Percentiles rank a stretch among this genome's conserved stretches.
Evolutionary conservation across 2,888 invertebrate species (phyloP).

Genomic region (Athetis lepigone): DNA sequence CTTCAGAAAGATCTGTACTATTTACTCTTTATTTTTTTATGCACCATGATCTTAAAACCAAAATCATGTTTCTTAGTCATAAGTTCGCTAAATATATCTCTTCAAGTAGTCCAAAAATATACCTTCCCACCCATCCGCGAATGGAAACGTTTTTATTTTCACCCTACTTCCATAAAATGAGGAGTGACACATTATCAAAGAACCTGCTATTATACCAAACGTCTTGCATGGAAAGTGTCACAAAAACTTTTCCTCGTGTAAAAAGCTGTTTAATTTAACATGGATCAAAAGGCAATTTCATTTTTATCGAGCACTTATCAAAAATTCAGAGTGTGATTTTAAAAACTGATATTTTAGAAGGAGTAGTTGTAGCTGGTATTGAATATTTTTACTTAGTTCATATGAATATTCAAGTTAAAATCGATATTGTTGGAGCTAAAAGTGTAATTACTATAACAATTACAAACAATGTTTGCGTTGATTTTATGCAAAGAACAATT

Average conservation of each 20-base stretch:
- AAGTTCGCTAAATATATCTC: constrained; percentile 7
- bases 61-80: neutral
- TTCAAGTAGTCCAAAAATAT: neutral
- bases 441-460: no score
- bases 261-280: constrained; percentile 38
- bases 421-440: neutral
- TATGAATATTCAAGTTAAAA: neutral
- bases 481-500: no score
- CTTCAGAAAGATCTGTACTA: no score
- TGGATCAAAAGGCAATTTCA: constrained; percentile 42
- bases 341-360: neutral
- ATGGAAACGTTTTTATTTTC: constrained; percentile 51
- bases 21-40: neutral
- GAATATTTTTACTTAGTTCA: neutral
- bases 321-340: neutral
- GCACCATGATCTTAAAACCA: constrained; percentile 11
- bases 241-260: constrained; percentile 13
- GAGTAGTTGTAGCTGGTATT: neutral
- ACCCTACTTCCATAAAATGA: constrained; percentile 37
- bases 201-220: constrained; percentile 33
- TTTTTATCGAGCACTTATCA: constrained; percentile 11
- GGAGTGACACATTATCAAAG: constrained; percentile 54
- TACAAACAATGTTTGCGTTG: no score
- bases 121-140: neutral
- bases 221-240: constrained; percentile 33